Base-by-base conservation (phyloP, 2,888 invertebrate genomes). In the Netelia melanura region DNA sequence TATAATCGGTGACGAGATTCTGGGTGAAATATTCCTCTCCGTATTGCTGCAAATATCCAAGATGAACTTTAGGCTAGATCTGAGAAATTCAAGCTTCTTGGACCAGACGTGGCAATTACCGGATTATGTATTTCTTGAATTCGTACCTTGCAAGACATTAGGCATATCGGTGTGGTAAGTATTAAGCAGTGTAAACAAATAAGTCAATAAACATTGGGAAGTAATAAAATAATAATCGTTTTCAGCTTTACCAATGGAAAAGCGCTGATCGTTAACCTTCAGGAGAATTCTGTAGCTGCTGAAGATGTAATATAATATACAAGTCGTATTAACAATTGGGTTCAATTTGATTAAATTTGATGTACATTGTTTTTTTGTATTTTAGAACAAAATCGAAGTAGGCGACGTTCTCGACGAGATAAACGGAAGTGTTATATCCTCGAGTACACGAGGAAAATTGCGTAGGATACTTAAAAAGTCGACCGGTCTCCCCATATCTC, bases 341-440 rank as follows among this genome's bases (percentile, higher is more conserved):
- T 23, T 72, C 3, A 43, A 52, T 56, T 30, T 3, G 25, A n/a
- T 65, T 17, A 25, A 68, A 62, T 23, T 61, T 76, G 48, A 25
- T 72, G 6, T 14, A 75, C 70, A 44, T 68, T 23, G 21, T 87
- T 75, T 74, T 74, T 54, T 38, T 8, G 23, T 14, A 30, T 75
- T 82, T 25, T 64, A 96, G 96, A 94, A 94, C 79, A 95, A 95
- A 90, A 94, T 96, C 58, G 94, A 95, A 89, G 91, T 95, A 52
- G 96, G 96, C 5, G 96, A 96, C 91, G 93, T 96, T 25, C 90
- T 96, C 75, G 96, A 96, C 89, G 95, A 95, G 88, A 93, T 96
- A 88, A 96, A 96, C 91, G 95, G 95, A n/a, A 94, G 94, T 77
- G 92, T 93, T 11, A 94, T 95, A 75, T 94, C 94, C 75, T 91